Evolutionary conservation across 1,140 invertebrate species (phyloP).

Genomic region (Bombus polaris): DNA sequence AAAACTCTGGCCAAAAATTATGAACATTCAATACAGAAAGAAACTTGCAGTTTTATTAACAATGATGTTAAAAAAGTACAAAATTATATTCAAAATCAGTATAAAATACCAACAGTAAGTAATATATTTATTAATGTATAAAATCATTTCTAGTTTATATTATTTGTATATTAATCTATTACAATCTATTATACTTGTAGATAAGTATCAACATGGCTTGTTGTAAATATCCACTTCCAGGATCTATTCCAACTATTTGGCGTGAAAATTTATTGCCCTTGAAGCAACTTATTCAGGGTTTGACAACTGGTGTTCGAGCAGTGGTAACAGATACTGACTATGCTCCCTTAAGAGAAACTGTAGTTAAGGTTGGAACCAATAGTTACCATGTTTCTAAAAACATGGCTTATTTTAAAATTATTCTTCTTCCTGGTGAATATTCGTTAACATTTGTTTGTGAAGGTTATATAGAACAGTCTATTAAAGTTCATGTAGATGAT

Average conservation of each 20-base stretch:
- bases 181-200: constrained; percentile 65
- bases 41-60: constrained; percentile 67
- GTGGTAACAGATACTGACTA: constrained; percentile 86
- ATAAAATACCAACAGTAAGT: constrained; percentile 76
- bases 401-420: constrained; percentile 87
- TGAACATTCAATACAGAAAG: constrained; percentile 64
- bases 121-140: neutral
- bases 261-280: constrained; percentile 88
- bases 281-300: constrained; percentile 84
- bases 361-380: constrained; percentile 85
- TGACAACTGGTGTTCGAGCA: constrained; percentile 87
- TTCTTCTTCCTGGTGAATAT: constrained; percentile 87
- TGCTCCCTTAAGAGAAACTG: constrained; percentile 87
- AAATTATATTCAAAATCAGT: constrained; percentile 73
- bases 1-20: constrained; percentile 82
- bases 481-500: constrained; percentile 77
- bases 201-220: constrained; percentile 85
- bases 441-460: constrained; percentile 84
- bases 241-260: constrained; percentile 89
- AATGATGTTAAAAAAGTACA: constrained; percentile 70
- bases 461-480: constrained; percentile 82
- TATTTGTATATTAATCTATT: constrained; percentile 6
- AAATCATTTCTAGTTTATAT: constrained; percentile 7
- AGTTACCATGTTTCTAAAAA: constrained; percentile 86
- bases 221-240: constrained; percentile 89